phyloP scores from a whole-genome alignment of 2,888 invertebrate species.

The Dendrolimus pini region DNA sequence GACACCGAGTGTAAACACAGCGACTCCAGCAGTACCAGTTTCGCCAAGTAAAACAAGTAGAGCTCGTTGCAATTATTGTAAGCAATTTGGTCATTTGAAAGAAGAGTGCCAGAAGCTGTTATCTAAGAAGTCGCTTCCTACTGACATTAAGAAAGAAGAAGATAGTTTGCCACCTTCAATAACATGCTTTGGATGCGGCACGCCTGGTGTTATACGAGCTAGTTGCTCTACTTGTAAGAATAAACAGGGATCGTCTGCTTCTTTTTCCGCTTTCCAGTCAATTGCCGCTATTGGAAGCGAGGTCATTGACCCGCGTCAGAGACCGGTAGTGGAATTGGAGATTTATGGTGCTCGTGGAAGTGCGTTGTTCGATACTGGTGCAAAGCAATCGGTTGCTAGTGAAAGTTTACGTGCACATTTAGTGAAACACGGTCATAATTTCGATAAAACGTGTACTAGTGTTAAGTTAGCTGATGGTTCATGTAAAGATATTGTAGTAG shows the following conservation, averaged over 20 bases:
- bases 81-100: conserved; percentile 8
- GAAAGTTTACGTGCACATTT: conserved; percentile 2
- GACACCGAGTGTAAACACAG: not conserved
- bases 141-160: not conserved
- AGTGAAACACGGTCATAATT: not conserved
- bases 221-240: conserved; percentile 6
- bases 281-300: too few relatives aligned
- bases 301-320: too few relatives aligned
- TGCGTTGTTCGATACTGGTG: conserved; percentile 3
- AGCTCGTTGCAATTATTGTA: conserved; percentile 5
- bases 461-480: conserved; percentile 1
- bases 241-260: not conserved
- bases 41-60: not conserved
- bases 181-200: conserved; percentile 7
- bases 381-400: conserved; percentile 4
- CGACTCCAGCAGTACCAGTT: not conserved
- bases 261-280: conserved; percentile 2
- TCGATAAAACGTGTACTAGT: not conserved
- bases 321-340: not conserved
- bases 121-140: not conserved
- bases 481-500: conserved; percentile 1
- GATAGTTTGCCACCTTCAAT: not conserved
- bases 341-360: not conserved
- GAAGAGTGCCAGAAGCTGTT: conserved; percentile 5
- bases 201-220: conserved; percentile 8